Evolutionary conservation across 2,113 vertebrate genomes (phyloP).

Genomic region (Neotoma lepida): DNA sequence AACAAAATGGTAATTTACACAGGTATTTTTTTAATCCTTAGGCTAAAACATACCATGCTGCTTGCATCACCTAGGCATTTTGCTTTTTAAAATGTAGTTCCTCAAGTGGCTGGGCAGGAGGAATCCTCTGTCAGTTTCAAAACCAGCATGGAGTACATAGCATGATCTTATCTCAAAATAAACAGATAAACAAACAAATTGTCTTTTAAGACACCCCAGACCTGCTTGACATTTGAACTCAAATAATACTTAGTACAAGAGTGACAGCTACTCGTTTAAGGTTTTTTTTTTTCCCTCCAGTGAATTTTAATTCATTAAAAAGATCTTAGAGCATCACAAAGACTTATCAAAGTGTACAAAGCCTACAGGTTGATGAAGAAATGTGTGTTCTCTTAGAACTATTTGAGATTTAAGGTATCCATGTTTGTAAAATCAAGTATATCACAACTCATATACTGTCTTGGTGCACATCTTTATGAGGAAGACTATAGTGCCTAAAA

Average conservation of each 20-base stretch:
- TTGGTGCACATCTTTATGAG: neutral
- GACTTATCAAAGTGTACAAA: neutral
- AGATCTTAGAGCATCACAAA: neutral
- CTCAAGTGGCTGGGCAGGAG: neutral
- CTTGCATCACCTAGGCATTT: no score
- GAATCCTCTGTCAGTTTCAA: neutral
- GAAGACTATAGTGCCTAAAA: neutral
- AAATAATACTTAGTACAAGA: neutral
- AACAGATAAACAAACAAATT: neutral
- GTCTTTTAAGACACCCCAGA: conserved; percentile 19
- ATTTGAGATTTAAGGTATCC: neutral
- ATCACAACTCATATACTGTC: neutral
- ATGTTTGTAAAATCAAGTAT: neutral
- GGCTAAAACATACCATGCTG: neutral
- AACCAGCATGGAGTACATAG: neutral
- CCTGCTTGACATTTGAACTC: neutral
- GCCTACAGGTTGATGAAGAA: conserved; percentile 6
- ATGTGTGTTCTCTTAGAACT: neutral
- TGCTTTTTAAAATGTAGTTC: neutral
- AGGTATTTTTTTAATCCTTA: neutral
- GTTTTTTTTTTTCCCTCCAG: neutral
- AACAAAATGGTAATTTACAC: neutral
- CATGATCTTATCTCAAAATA: neutral
- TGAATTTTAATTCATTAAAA: conserved; percentile 37
- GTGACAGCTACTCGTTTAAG: neutral